Conservation (phyloP, 2,888 invertebrate genomes). For the Hyppa rectilinea region DNA sequence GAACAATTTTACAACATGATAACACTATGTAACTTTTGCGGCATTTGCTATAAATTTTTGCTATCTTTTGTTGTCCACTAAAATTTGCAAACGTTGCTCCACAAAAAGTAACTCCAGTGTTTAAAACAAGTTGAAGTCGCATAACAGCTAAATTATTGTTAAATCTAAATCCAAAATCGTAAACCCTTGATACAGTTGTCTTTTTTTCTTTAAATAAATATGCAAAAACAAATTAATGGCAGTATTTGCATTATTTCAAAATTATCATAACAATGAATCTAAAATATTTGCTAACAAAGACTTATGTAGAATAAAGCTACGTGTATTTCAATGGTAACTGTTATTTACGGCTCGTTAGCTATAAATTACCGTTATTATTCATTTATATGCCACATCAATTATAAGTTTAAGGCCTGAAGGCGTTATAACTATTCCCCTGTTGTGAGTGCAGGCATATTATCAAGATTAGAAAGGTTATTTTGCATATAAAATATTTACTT, state of each 20-base stretch:
- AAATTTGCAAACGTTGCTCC: no score
- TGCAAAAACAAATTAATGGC: background rate
- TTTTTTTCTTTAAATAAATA: background rate
- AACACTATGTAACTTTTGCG: no score
- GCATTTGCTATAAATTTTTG: no score
- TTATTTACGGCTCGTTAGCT: slow-evolving; percentile 37
- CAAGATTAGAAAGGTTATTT: slow-evolving; percentile 13
- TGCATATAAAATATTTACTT: background rate
- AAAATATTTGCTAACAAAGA: slow-evolving; percentile 37
- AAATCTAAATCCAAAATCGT: no score
- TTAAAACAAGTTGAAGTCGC: no score
- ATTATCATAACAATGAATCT: slow-evolving; percentile 13
- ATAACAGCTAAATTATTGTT: no score
- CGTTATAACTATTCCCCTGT: slow-evolving; percentile 20
- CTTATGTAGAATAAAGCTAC: slow-evolving; percentile 27
- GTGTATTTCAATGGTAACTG: slow-evolving; percentile 28
- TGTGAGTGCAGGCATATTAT: slow-evolving; percentile 15
- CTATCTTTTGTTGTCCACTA: no score
- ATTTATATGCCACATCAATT: slow-evolving; percentile 34
- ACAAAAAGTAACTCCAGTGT: no score
- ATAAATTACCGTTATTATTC: slow-evolving; percentile 49
- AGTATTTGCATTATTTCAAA: slow-evolving; percentile 7
- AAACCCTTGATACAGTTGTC: no score
- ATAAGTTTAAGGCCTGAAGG: slow-evolving; percentile 24
- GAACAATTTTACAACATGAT: no score